Conservation (phyloP, 2,888 invertebrate species). For the Gastrophysa polygoni region DNA sequence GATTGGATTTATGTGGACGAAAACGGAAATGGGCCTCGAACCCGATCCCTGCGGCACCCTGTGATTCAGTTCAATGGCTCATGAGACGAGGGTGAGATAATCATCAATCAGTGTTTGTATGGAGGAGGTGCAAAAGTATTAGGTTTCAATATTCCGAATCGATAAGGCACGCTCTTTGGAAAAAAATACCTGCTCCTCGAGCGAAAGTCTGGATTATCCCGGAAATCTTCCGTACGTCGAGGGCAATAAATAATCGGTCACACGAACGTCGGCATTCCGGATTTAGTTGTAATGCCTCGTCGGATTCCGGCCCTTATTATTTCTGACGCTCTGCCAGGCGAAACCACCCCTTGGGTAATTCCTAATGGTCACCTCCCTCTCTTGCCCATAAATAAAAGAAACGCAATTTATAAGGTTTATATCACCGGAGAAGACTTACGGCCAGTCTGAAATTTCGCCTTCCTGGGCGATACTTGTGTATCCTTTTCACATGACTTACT, state of each 20-base stretch:
- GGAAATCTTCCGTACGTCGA: conserved; percentile 14
- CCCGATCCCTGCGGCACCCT: too few species aligned
- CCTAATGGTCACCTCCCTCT: conserved; percentile 24
- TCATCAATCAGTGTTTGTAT: too few species aligned
- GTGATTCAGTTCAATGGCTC: too few species aligned
- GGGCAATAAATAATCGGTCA: conserved; percentile 21
- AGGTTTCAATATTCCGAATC: too few species aligned
- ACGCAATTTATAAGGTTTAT: conserved; percentile 29
- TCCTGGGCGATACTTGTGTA: too few species aligned
- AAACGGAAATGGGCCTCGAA: too few species aligned
- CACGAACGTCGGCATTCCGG: conserved; percentile 19
- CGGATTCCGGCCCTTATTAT: conserved; percentile 25
- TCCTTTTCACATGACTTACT: too few species aligned
- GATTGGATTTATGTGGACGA: too few species aligned
- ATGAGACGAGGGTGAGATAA: too few species aligned
- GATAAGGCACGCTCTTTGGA: conserved; percentile 10
- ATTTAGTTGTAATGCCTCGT: conserved; percentile 28
- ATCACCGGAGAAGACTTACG: conserved; percentile 1
- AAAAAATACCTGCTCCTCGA: conserved; percentile 19
- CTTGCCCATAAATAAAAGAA: conserved; percentile 28
- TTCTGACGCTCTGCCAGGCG: conserved; percentile 26
- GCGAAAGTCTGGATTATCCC: conserved; percentile 19
- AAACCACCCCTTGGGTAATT: conserved; percentile 19
- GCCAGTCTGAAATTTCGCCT: too few species aligned
- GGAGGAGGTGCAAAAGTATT: too few species aligned